phyloP scores from a whole-genome alignment of 2,888 invertebrate species.

The Nymphalis urticae region DNA sequence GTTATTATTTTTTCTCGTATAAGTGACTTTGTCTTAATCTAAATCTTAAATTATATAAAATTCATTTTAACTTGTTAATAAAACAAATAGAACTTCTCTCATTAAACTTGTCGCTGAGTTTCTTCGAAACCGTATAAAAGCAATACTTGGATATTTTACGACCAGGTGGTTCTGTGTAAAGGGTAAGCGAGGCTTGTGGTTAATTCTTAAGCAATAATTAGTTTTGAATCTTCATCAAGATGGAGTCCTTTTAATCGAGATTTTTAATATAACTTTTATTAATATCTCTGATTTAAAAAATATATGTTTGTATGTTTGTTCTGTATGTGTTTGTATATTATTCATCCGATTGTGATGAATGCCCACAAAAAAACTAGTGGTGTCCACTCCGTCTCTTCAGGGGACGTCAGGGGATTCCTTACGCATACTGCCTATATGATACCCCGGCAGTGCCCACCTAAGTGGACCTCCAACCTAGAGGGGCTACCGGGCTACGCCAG shows the following conservation, averaged over 20 bases:
- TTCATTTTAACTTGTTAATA: neutral
- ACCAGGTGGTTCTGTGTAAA: neutral
- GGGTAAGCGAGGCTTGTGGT: neutral
- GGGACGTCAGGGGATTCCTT: too few relatives aligned
- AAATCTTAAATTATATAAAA: too few relatives aligned
- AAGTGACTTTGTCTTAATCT: too few relatives aligned
- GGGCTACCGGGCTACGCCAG: too few relatives aligned
- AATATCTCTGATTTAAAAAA: neutral
- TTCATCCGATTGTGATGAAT: too few relatives aligned
- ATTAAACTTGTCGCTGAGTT: neutral
- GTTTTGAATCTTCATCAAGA: slow-evolving; percentile 3
- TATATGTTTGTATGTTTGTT: neutral
- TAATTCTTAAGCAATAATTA: slow-evolving; percentile 5
- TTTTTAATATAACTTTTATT: neutral
- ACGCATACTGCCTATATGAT: too few relatives aligned
- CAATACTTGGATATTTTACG: neutral
- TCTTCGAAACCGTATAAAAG: neutral
- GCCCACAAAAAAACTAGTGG: too few relatives aligned
- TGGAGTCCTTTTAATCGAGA: neutral
- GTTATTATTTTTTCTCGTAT: too few relatives aligned
- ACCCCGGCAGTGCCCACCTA: too few relatives aligned
- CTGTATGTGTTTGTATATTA: neutral
- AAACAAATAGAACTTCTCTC: neutral
- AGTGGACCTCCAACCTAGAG: too few relatives aligned
- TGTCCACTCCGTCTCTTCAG: too few relatives aligned